Evolutionary conservation across 2,888 invertebrate species (phyloP).

Genomic region (Hirtodrosophila alboralis): DNA sequence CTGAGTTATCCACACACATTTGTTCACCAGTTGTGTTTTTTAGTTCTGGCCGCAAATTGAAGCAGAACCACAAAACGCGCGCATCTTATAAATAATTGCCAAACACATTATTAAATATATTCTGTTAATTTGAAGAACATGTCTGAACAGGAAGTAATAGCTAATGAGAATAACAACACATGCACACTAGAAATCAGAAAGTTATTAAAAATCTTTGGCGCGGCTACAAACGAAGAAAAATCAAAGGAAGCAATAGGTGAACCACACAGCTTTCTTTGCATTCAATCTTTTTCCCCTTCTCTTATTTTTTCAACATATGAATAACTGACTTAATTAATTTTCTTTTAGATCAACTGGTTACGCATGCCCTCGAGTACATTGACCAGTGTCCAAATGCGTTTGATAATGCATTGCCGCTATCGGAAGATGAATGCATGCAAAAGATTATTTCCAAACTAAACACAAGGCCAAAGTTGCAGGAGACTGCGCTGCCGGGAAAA

Average conservation of each 20-base stretch:
- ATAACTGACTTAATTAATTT: not conserved
- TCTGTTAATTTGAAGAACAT: not conserved
- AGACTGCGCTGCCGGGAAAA: constrained; percentile 5
- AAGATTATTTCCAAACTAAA: constrained; percentile 27
- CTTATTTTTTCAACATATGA: no score
- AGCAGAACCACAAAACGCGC: constrained; percentile 10
- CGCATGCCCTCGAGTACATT: constrained; percentile 34
- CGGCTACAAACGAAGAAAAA: constrained; percentile 8
- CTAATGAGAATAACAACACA: constrained; percentile 4
- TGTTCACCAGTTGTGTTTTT: constrained; percentile 21
- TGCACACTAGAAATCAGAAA: constrained; percentile 9
- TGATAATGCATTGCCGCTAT: not conserved
- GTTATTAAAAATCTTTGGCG: constrained; percentile 5
- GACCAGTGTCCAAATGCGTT: constrained; percentile 15
- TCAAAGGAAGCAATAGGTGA: constrained; percentile 27
- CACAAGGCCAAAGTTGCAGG: not conserved
- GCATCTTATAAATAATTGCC: constrained; percentile 1
- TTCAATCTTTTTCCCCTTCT: not conserved
- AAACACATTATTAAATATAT: not conserved
- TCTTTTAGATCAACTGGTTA: constrained; percentile 26
- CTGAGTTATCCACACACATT: constrained; percentile 14
- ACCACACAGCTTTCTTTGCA: not conserved
- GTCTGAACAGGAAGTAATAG: not conserved
- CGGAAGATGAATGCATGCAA: constrained; percentile 31
- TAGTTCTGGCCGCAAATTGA: constrained; percentile 1